These are phyloP conservation scores for Stenodera caucasica DNA, from an alignment of 2,888 invertebrate genomes.

Conservation along the genomic window DNA sequence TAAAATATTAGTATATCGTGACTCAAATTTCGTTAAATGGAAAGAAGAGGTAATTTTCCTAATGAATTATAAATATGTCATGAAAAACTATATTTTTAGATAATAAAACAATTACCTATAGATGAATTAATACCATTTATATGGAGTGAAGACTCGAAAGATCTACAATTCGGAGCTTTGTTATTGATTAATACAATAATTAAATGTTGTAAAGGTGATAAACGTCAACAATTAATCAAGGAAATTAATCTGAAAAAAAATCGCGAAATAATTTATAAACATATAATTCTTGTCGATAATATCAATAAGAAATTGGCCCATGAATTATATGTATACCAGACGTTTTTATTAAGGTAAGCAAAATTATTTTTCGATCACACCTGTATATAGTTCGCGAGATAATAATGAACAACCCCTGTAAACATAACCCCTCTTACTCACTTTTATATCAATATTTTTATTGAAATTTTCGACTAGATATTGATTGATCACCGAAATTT, in stretches of 20 bases:
- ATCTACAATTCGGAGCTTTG: conserved; percentile 46
- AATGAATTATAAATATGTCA: neutral
- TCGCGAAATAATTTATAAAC: conserved; percentile 39
- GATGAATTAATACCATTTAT: conserved; percentile 42
- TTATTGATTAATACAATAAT: conserved; percentile 50
- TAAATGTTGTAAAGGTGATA: conserved; percentile 43
- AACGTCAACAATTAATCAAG: conserved; percentile 44
- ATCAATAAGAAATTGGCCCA: conserved; percentile 45
- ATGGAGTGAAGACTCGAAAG: conserved; percentile 35
- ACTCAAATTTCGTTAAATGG: conserved; percentile 36
- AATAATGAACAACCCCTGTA: neutral
- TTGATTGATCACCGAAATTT: too few species aligned
- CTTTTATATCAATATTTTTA: too few species aligned
- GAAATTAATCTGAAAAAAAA: conserved; percentile 43
- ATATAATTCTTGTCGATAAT: conserved; percentile 35
- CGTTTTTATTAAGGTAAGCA: conserved; percentile 48
- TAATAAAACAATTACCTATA: conserved; percentile 39
- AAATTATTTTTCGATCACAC: neutral
- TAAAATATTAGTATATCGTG: conserved; percentile 43
- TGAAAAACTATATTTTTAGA: conserved; percentile 32
- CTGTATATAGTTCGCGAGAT: neutral
- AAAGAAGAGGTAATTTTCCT: conserved; percentile 41
- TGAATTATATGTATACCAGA: conserved; percentile 51
- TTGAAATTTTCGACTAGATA: too few species aligned
- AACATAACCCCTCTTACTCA: too few species aligned